Base-by-base conservation (phyloP, 2,888 invertebrate genomes). In the Tineola bisselliella region DNA sequence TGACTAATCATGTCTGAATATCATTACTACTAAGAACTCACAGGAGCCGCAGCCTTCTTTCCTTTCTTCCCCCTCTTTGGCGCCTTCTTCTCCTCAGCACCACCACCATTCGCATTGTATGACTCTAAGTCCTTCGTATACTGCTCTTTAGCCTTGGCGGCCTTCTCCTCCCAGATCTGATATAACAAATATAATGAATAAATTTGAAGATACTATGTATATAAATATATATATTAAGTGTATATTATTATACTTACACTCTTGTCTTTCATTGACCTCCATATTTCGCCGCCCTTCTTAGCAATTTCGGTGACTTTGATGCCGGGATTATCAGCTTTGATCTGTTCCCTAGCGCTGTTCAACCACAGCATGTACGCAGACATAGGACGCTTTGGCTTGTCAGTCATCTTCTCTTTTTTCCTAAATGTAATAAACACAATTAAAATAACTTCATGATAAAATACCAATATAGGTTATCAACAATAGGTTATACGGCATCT, bases 301-400 rank as follows among this genome's bases (percentile, higher is more conserved):
- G 97, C 93, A 63, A 98, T 91, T 73, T 99, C 99, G 8, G 96
- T 95, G 25, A 99, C 91, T 72, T 93, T 91, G 65, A 97, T 92
- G 64, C 96, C 97, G 30, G 98, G 97, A 87, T 95, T 91, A 60
- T 97, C 95, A 38, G 92, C 88, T 81, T 98, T 98, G 66, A 99
- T 95, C 66, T 89, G 87, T 70, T 96, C 95, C 67, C 99, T 90
- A 63, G 90, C 92, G 67, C 94, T 95, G 77, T 95, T 97, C 67
- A 99, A 88, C 97, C 97, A 99, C 67, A 98, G 78, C 93, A 99
- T 96, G 78, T 96, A 99, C 1, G 96, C 97, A 59, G 97, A 93
- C 73, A 92, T 90, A 44, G 98, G 94, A 74, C 97, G 91, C 84
- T 99, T 99, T 58, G 99, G 99, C 84, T 91, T 98, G 94, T 88